Conservation (phyloP, 2,888 invertebrate genomes). For the Ornithoptera priamus region DNA sequence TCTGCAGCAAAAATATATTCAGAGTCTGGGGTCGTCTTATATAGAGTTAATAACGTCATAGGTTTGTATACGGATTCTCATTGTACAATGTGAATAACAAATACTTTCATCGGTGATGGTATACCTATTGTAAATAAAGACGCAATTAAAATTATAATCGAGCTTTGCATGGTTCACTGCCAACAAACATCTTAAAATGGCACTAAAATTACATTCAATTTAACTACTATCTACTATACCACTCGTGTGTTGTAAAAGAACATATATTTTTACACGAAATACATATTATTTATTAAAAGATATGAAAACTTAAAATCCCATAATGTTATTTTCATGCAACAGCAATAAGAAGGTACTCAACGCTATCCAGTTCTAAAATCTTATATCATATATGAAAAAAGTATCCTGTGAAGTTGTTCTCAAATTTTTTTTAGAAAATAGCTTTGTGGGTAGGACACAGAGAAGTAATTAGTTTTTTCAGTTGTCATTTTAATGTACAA, state of each 20-base stretch:
- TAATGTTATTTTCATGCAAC: too few relatives aligned
- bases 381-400: too few relatives aligned
- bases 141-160: constrained; percentile 3
- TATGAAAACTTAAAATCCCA: too few relatives aligned
- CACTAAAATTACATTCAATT: background rate
- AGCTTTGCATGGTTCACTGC: constrained; percentile 8
- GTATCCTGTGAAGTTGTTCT: too few relatives aligned
- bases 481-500: too few relatives aligned
- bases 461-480: too few relatives aligned
- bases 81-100: constrained; percentile 16
- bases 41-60: constrained; percentile 10
- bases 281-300: too few relatives aligned
- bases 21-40: background rate
- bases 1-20: background rate
- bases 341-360: too few relatives aligned
- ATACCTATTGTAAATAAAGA: constrained; percentile 7
- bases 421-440: too few relatives aligned
- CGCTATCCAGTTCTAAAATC: too few relatives aligned
- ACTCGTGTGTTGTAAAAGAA: background rate
- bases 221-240: background rate
- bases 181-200: background rate
- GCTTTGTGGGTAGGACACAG: too few relatives aligned
- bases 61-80: constrained; percentile 14
- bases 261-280: background rate
- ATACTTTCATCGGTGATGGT: constrained; percentile 14